Conservation (phyloP, 2,888 invertebrate species). For the Xylophagus ater region DNA sequence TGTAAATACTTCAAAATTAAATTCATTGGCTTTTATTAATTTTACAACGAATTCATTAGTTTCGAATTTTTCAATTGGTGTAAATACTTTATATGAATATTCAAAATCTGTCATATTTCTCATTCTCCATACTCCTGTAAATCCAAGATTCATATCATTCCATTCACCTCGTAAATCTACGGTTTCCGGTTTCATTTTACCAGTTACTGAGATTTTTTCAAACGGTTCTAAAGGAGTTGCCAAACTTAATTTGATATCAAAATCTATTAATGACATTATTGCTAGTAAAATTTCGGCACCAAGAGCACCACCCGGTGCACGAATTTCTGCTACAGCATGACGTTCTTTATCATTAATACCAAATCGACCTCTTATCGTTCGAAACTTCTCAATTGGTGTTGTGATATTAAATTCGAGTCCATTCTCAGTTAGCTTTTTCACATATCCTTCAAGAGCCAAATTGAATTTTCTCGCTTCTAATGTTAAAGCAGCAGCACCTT, state of each 20-base stretch:
- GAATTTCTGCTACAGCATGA: constrained; percentile 62
- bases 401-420: constrained; percentile 65
- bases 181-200: constrained; percentile 55
- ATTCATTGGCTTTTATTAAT: constrained; percentile 46
- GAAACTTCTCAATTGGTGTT: constrained; percentile 57
- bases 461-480: constrained; percentile 59
- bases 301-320: constrained; percentile 54
- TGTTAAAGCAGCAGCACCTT: constrained; percentile 58
- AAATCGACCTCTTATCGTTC: constrained; percentile 53
- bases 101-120: constrained; percentile 56
- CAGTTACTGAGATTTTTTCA: constrained; percentile 53
- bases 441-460: constrained; percentile 54
- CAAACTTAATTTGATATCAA: constrained; percentile 60
- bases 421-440: constrained; percentile 60
- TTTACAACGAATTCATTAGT: constrained; percentile 66
- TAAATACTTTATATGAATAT: constrained; percentile 64
- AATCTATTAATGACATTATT: constrained; percentile 51
- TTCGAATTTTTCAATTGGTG: constrained; percentile 66
- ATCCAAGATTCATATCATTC: constrained; percentile 62
- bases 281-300: constrained; percentile 58
- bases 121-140: constrained; percentile 61
- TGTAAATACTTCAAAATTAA: constrained; percentile 59
- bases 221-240: constrained; percentile 64
- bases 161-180: constrained; percentile 66
- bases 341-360: constrained; percentile 59